Percentiles rank a stretch among this genome's conserved stretches.
phyloP scores from a whole-genome alignment of 2,797 vertebrate genomes.

The Periparus ater region DNA sequence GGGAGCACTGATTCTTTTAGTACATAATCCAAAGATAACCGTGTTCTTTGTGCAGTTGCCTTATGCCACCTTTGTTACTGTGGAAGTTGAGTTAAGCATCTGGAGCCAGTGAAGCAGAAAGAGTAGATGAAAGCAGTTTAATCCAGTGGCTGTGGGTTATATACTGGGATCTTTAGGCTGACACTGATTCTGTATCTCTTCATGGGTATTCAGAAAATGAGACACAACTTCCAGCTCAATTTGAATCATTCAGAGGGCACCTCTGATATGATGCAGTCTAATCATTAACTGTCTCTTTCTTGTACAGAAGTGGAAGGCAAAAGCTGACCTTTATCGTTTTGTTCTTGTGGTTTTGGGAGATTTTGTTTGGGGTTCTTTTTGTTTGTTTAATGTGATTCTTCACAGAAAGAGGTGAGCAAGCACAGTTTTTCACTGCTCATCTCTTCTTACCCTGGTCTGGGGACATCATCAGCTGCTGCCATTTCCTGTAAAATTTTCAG shows the following conservation, averaged over 20 bases:
- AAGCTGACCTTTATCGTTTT: neutral
- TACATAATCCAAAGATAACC: neutral
- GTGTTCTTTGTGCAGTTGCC: neutral
- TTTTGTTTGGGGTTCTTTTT: neutral
- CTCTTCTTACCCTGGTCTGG: neutral
- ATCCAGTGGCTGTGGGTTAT: neutral
- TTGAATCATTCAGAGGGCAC: neutral
- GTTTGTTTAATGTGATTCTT: neutral
- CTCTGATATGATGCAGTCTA: neutral
- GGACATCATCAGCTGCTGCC: neutral
- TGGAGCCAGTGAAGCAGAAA: neutral
- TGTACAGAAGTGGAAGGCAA: neutral
- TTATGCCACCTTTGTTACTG: neutral
- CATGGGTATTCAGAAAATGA: neutral
- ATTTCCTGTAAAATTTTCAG: neutral
- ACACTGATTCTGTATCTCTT: neutral
- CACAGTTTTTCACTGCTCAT: neutral
- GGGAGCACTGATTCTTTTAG: neutral
- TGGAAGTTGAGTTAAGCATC: neutral
- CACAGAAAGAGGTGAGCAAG: neutral
- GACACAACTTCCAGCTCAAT: neutral
- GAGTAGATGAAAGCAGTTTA: neutral
- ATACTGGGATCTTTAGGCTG: neutral
- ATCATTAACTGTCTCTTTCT: neutral
- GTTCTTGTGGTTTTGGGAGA: neutral